Evolutionary conservation across 2,113 vertebrate genomes (phyloP).

Genomic region (Poecilia latipinna): DNA sequence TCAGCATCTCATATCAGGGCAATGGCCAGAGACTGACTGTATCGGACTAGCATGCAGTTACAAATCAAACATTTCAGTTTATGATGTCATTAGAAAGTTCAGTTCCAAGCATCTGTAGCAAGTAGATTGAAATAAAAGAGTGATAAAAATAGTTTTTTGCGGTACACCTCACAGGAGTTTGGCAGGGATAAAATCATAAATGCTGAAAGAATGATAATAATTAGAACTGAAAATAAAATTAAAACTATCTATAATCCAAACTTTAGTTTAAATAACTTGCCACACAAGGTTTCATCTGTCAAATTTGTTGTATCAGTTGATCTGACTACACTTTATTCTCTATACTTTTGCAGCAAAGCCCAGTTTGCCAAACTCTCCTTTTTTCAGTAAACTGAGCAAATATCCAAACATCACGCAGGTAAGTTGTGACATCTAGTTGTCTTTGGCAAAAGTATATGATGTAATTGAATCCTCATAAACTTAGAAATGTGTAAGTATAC

Average conservation of each 20-base stretch:
- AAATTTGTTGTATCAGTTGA: not conserved
- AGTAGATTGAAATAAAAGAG: not conserved
- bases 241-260: not conserved
- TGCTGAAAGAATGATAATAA: not conserved
- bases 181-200: not conserved
- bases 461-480: not conserved
- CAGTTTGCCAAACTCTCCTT: conserved; percentile 67
- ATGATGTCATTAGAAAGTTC: too few relatives aligned
- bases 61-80: not conserved
- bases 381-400: conserved; percentile 67
- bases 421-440: not conserved
- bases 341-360: conserved; percentile 53
- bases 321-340: not conserved
- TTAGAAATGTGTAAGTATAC: not conserved
- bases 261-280: not conserved
- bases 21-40: not conserved
- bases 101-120: not conserved
- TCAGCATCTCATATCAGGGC: not conserved
- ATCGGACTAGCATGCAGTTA: not conserved
- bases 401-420: conserved; percentile 60
- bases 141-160: not conserved
- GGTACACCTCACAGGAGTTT: not conserved
- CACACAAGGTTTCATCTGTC: not conserved
- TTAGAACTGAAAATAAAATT: not conserved
- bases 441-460: not conserved